Evolutionary conservation across 1,140 invertebrate genomes (phyloP), one percentile per base, ranked within the genome.

Genomic region (Saccostrea glomerata): DNA sequence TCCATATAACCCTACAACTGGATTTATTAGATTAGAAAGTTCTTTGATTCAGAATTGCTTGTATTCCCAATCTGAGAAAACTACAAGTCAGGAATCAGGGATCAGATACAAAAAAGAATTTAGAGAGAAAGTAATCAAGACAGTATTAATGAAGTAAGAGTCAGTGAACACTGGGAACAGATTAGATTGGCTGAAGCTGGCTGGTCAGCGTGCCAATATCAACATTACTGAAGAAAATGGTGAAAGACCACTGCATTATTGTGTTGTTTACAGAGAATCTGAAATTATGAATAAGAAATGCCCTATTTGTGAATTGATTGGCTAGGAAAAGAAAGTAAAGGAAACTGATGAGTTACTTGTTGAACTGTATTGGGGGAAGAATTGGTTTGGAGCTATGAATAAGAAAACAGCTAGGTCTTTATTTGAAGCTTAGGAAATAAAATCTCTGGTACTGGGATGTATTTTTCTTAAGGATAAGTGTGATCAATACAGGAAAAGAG

Each of bases 71-170:
- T 30, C 70, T 73, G 70, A 20, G 40, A 60, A 20, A 60, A 60
- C 36, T n/a, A n/a, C n/a, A n/a, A 73, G 30, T 73, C 70, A 73
- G 23, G 70, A 73, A 73, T 73, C 70, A 30, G 25, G 58, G 20
- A 60, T 60, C 58, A 15, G 70, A 36, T 60, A 60, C 58, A 15
- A 60, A 36, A 36, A 23, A 73, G 30, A 73, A 25, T 30, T 73
- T 73, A 73, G 70, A 73, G 70, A 40, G 70, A 73, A 73, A 73
- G 70, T 15, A 73, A 73, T 73, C 70, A 73, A 30, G 70, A 11
- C 25, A 30, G 70, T 36, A 7, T 23, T 30, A 73, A 73, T 73
- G 70, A 73, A 25, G n/a, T 30, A 3, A 6, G 70, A 73, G 25
- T 73, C 23, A 25, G 5, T n/a, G 23, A 73, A 73, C 70, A 73